Evolutionary conservation across 2,113 vertebrate species (phyloP).

Genomic region (Clupea harengus): DNA sequence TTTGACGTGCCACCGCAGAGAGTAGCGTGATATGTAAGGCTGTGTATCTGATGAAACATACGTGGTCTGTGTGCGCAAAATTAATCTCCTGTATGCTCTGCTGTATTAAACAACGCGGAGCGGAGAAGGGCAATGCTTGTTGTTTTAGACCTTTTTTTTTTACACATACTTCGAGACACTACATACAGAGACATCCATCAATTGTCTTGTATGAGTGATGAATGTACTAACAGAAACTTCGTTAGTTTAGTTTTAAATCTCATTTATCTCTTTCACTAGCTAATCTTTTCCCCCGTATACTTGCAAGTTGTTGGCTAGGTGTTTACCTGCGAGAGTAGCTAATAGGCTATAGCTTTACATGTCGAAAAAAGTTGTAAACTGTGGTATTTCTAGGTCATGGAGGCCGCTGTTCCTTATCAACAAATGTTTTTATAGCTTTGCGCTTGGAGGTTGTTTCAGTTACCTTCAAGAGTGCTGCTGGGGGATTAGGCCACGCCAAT

Average conservation of each 20-base stretch:
- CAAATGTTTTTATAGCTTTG: conserved; percentile 6
- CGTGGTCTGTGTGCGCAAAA: not conserved
- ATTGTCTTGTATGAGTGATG: too few relatives aligned
- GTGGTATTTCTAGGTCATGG: conserved; percentile 6
- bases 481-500: not conserved
- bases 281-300: too few relatives aligned
- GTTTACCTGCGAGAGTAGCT: too few relatives aligned
- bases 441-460: conserved; percentile 12
- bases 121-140: too few relatives aligned
- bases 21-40: too few relatives aligned
- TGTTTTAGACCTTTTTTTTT: too few relatives aligned
- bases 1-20: not conserved
- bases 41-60: not conserved
- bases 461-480: not conserved
- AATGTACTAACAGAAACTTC: too few relatives aligned
- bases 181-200: too few relatives aligned
- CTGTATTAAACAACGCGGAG: not conserved
- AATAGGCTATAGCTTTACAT: not conserved
- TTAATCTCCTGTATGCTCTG: not conserved
- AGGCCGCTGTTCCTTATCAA: conserved; percentile 5
- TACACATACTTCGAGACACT: too few relatives aligned
- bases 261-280: too few relatives aligned
- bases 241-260: too few relatives aligned
- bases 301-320: too few relatives aligned
- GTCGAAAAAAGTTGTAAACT: not conserved